Base-by-base conservation (phyloP, 1,140 invertebrate genomes). In the Cyrtorhinus lividipennis region DNA sequence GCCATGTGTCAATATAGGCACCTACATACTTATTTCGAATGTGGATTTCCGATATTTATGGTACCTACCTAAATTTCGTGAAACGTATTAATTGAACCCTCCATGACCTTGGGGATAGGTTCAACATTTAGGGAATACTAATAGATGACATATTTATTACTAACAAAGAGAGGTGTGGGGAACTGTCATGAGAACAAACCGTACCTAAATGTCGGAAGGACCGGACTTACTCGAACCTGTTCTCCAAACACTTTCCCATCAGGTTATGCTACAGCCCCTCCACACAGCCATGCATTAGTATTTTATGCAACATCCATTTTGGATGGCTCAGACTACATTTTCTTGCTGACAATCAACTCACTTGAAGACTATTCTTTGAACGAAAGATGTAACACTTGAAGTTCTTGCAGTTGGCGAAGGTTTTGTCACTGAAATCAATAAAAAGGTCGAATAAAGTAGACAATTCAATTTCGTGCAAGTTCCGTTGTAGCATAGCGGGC, bases 381-480 rank as follows among this genome's bases (percentile, higher is more conserved):
- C 61, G 60, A 25, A 66, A 66, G 23, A 66, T 59, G 26, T 64
- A 62, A 25, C 65, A 66, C 1, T 61, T 62, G 45, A 30, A 53
- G 30, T 46, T 53, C 38, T 62, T 60, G 58, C 48, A 64, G 27
- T 60, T 48, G 44, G 45, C 20, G 30, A 46, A 62, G 20, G 45
- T 45, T 30, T 62, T 26, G 26, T 62, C 60, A 24, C 60, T 62
- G 60, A n/a, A 62, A 62, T 23, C 2, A 30, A 60, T n/a, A 60
- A 27, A 2, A 59, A 20, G 22, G 24, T 24, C 15, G 5, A 8
- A 15, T 38, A 8, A 38, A 38, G 5, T 38, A 38, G n/a, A n/a
- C n/a, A n/a, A n/a, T n/a, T n/a, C n/a, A n/a, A n/a, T n/a, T n/a
- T n/a, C n/a, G n/a, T n/a, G n/a, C n/a, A n/a, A n/a, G n/a, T n/a